phyloP scores from a whole-genome alignment of 2,888 invertebrate genomes.

The Subacronicta megacephala region DNA sequence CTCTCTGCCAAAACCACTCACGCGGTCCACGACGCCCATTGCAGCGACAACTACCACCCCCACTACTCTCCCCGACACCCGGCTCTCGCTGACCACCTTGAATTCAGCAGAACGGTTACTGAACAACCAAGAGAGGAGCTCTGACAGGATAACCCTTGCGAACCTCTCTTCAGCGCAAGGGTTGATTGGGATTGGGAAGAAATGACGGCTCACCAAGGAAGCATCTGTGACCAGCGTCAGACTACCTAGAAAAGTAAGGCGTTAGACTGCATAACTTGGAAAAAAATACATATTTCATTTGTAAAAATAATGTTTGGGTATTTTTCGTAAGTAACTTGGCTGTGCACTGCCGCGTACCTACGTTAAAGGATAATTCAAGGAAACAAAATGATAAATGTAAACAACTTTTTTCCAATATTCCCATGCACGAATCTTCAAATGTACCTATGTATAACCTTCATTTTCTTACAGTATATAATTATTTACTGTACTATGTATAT shows the following conservation, averaged over 20 bases:
- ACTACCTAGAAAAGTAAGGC: conserved; percentile 76
- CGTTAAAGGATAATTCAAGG: too few species aligned
- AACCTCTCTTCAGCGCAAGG: conserved; percentile 81
- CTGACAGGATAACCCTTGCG: conserved; percentile 78
- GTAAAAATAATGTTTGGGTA: not conserved
- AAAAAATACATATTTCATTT: too few species aligned
- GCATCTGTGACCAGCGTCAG: conserved; percentile 62
- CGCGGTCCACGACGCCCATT: conserved; percentile 77
- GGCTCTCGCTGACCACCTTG: conserved; percentile 71
- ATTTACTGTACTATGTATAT: too few species aligned
- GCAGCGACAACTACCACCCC: conserved; percentile 56
- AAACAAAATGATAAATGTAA: too few species aligned
- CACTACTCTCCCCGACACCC: conserved; percentile 53
- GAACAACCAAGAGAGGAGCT: conserved; percentile 62
- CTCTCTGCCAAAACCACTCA: conserved; percentile 70
- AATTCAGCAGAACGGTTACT: conserved; percentile 75
- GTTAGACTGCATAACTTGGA: conserved; percentile 60
- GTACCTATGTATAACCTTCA: too few species aligned
- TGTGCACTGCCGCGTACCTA: conserved; percentile 19
- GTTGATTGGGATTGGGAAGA: conserved; percentile 82
- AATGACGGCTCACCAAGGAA: conserved; percentile 85
- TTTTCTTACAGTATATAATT: too few species aligned
- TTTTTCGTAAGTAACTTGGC: conserved; percentile 23
- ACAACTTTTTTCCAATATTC: too few species aligned
- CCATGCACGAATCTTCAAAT: too few species aligned